phyloP scores from a whole-genome alignment of 2,888 invertebrate species.

The Ditula angustiorana region DNA sequence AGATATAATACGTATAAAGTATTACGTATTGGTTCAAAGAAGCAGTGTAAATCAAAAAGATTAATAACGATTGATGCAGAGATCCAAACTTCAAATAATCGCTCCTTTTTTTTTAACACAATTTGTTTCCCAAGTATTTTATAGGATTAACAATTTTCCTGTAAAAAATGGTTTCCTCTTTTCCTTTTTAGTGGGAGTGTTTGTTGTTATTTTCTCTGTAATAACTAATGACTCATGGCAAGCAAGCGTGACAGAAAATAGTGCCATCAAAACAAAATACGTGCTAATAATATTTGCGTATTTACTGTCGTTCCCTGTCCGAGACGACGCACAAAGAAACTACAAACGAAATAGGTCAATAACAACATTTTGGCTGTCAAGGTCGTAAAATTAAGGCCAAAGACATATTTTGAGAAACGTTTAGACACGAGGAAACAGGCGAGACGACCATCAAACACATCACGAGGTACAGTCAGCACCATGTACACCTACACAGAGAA shows the following conservation, averaged over 20 bases:
- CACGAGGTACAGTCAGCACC: too few relatives aligned
- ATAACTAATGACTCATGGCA: conserved; percentile 18
- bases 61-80: too few relatives aligned
- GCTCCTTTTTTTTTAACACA: too few relatives aligned
- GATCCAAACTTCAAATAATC: too few relatives aligned
- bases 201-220: conserved; percentile 29
- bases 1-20: too few relatives aligned
- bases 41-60: too few relatives aligned
- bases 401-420: conserved; percentile 25
- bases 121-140: too few relatives aligned
- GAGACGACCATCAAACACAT: background rate
- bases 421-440: conserved; percentile 22
- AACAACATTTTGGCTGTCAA: conserved; percentile 30
- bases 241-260: conserved; percentile 22
- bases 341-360: conserved; percentile 29
- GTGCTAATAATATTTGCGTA: conserved; percentile 21
- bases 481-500: too few relatives aligned
- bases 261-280: conserved; percentile 35
- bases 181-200: conserved; percentile 14
- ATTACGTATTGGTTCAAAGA: too few relatives aligned
- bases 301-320: conserved; percentile 8
- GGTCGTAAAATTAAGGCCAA: conserved; percentile 29
- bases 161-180: background rate
- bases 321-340: conserved; percentile 21
- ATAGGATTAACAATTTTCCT: background rate